Base-by-base conservation (phyloP, 2,797 vertebrate genomes). In the Sylvia borin region DNA sequence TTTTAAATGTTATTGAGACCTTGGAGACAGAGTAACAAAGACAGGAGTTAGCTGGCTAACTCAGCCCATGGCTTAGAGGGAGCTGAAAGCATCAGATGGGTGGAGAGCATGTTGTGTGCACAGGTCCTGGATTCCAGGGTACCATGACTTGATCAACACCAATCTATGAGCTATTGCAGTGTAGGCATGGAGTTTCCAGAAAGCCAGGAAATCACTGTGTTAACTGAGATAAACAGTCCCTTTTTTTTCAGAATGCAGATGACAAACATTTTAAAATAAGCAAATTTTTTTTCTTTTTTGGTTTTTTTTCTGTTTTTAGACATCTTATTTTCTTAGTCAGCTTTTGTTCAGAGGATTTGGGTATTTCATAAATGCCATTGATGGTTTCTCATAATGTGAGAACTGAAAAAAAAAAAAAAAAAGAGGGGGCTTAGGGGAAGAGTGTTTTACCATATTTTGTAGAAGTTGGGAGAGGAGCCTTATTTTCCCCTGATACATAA, bases 381-480 rank as follows among this genome's bases (percentile, higher is more conserved):
- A 40, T 64, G 43, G 4, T 74, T 74, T 93, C 34, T 88, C 5
- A 34, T 55, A 80, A 34, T 47, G n/a, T 70, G n/a, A 26, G 10
- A 36, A 16, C 36, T 25, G 9, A 60, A 67, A 42, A 45, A 48
- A 45, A 70, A 42, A 45, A 48, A 45, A 36, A 14, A n/a, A 5
- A 3, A 4, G 1, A 3, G 3, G 8, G 3, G 2, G 2, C 6
- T 9, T 58, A 5, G 3, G 1, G 5, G 13, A 3, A 29, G 2
- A 43, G 11, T 45, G 16, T 75, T 92, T 84, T 48, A 4, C 43
- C 26, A 21, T 29, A 40, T 67, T 80, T 84, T 64, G 22, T 27
- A 36, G 16, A 70, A 65, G 7, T 0, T 77, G 26, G 16, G 26
- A 91, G 27, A 54, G 31, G 5, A 84, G 4, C 38, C 8, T 72